phyloP scores from a whole-genome alignment of 1,140 invertebrate genomes.

The Drosophila nannoptera region DNA sequence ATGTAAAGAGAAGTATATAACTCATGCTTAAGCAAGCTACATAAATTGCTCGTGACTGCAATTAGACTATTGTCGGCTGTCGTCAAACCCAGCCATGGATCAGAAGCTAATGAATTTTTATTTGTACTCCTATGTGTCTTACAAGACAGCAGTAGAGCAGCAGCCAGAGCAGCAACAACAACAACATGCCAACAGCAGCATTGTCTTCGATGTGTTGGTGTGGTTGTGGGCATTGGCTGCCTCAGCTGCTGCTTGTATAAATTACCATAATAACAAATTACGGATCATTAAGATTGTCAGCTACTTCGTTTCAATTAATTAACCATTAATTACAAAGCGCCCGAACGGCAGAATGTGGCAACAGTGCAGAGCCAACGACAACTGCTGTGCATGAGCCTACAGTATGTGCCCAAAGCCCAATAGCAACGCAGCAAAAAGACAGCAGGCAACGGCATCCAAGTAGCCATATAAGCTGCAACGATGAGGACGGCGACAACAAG shows the following conservation, averaged over 20 bases:
- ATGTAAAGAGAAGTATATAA: slow-evolving; percentile 50
- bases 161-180: slow-evolving; percentile 39
- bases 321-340: slow-evolving; percentile 77
- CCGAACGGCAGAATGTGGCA: slow-evolving; percentile 75
- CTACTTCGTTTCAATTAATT: slow-evolving; percentile 78
- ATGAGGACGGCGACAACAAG: slow-evolving; percentile 46
- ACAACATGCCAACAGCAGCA: slow-evolving; percentile 22
- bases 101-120: slow-evolving; percentile 73
- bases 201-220: slow-evolving; percentile 62
- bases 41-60: slow-evolving; percentile 77
- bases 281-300: slow-evolving; percentile 78
- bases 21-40: slow-evolving; percentile 65
- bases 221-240: slow-evolving; percentile 39
- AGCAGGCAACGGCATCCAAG: slow-evolving; percentile 39
- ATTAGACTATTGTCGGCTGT: slow-evolving; percentile 74
- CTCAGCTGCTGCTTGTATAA: slow-evolving; percentile 62
- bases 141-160: slow-evolving; percentile 61
- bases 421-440: slow-evolving; percentile 38
- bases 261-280: slow-evolving; percentile 78
- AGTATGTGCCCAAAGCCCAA: slow-evolving; percentile 41
- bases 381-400: slow-evolving; percentile 68
- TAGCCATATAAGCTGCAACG: slow-evolving; percentile 64
- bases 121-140: slow-evolving; percentile 65
- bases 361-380: slow-evolving; percentile 63
- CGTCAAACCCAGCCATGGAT: slow-evolving; percentile 60